phyloP scores from a whole-genome alignment of 2,888 invertebrate species.

The Celastrina argiolus region DNA sequence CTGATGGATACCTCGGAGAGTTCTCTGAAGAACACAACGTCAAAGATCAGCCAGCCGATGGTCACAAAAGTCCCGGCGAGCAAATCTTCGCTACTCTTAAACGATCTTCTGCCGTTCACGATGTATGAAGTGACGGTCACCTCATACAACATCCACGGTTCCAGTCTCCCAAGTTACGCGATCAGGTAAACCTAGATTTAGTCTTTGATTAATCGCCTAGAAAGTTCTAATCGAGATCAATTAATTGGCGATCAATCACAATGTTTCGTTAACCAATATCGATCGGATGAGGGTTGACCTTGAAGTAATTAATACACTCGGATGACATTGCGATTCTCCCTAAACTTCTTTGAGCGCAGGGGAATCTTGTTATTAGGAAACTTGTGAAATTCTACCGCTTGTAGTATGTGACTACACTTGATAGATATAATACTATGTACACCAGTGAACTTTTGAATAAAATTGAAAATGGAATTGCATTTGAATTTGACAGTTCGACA shows the following conservation, averaged over 20 bases:
- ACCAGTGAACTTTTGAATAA: too few relatives aligned
- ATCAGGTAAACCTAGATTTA: constrained; percentile 65
- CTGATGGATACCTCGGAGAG: constrained; percentile 69
- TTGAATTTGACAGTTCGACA: too few relatives aligned
- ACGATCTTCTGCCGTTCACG: constrained; percentile 84
- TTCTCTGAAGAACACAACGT: constrained; percentile 49
- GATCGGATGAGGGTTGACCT: not conserved
- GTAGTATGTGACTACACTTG: too few relatives aligned
- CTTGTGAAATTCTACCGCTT: not conserved
- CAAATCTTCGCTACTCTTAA: constrained; percentile 77
- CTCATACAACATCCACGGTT: constrained; percentile 85
- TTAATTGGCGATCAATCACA: not conserved
- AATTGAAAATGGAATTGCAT: not conserved
- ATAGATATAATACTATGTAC: too few relatives aligned
- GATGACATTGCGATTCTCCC: not conserved
- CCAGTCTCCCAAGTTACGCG: constrained; percentile 85
- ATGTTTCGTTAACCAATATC: constrained; percentile 23
- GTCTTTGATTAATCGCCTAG: not conserved
- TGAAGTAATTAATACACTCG: not conserved
- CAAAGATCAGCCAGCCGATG: constrained; percentile 47
- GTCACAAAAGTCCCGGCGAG: constrained; percentile 78
- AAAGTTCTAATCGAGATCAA: not conserved
- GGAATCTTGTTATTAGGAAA: not conserved
- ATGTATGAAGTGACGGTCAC: constrained; percentile 90
- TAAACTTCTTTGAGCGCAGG: not conserved